Evolutionary conservation across 2,113 vertebrate genomes (phyloP).

Genomic region (Lasiurus borealis): DNA sequence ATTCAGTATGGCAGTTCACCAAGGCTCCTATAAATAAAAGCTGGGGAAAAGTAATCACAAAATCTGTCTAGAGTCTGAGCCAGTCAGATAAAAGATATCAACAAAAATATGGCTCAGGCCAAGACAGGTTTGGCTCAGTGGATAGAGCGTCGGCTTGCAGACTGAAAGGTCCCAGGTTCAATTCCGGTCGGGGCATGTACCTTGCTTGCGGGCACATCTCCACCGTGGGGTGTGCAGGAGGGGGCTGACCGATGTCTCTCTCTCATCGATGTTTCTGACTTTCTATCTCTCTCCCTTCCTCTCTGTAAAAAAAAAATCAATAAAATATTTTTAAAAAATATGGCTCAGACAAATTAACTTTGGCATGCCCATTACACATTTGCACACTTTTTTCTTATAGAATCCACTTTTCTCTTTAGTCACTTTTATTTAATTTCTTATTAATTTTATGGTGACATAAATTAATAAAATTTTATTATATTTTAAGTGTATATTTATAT

Average conservation of each 20-base stretch:
- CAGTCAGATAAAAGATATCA: not conserved
- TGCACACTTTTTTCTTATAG: not conserved
- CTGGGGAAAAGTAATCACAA: conserved; percentile 3
- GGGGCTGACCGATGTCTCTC: too few relatives aligned
- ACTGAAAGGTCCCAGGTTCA: too few relatives aligned
- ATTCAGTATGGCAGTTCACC: conserved; percentile 52
- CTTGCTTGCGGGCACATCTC: too few relatives aligned
- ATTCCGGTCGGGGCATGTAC: too few relatives aligned
- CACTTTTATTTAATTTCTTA: not conserved
- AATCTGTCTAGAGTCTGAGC: not conserved
- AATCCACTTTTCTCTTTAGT: not conserved
- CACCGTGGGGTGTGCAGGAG: too few relatives aligned
- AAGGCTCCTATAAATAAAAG: conserved; percentile 56
- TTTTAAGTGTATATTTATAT: not conserved
- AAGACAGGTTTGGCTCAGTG: too few relatives aligned
- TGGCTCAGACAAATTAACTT: not conserved
- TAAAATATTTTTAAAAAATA: not conserved
- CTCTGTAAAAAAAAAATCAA: too few relatives aligned
- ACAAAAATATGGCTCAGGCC: not conserved
- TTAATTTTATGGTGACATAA: not conserved
- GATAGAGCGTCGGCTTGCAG: too few relatives aligned
- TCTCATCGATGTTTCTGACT: too few relatives aligned
- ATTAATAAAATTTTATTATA: not conserved
- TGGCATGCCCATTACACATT: not conserved
- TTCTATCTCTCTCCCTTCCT: too few relatives aligned